Percentiles rank a stretch among this genome's conserved stretches.
Conservation (phyloP, 2,888 invertebrate species). For the Eupithecia subfuscata region DNA sequence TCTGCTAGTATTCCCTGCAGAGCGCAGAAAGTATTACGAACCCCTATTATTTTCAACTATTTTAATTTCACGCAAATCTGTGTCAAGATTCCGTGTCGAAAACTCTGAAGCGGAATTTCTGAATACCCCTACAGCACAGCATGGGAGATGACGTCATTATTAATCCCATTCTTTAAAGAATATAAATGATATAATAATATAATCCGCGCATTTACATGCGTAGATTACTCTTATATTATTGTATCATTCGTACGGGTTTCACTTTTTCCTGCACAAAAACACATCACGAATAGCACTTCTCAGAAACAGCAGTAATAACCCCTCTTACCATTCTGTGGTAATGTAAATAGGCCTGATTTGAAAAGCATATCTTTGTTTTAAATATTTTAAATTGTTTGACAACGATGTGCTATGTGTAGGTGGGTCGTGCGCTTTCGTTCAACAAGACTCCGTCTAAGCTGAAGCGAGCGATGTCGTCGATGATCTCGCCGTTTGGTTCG, state of each 20-base stretch:
- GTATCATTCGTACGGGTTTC: not conserved
- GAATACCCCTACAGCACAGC: not conserved
- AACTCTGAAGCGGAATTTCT: too few relatives aligned
- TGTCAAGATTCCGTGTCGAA: too few relatives aligned
- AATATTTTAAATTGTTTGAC: not conserved
- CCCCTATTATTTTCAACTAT: too few relatives aligned
- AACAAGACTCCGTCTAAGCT: slow-evolving; percentile 97
- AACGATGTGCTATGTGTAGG: slow-evolving; percentile 68
- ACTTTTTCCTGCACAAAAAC: slow-evolving; percentile 2
- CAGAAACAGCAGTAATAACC: not conserved
- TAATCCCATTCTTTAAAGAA: not conserved
- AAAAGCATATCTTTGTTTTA: not conserved
- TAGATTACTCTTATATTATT: not conserved
- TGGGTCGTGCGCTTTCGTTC: slow-evolving; percentile 97
- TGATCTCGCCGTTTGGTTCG: slow-evolving; percentile 96
- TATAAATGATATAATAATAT: too few relatives aligned
- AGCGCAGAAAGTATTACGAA: too few relatives aligned
- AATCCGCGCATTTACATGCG: too few relatives aligned
- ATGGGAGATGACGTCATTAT: not conserved
- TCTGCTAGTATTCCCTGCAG: too few relatives aligned
- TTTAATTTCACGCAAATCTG: too few relatives aligned
- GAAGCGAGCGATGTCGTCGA: slow-evolving; percentile 96
- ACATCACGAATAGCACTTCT: slow-evolving; percentile 26
- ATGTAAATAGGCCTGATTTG: slow-evolving; percentile 1
- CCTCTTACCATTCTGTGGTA: not conserved